phyloP scores from a whole-genome alignment of 2,113 vertebrate species.

The Rynchops niger region DNA sequence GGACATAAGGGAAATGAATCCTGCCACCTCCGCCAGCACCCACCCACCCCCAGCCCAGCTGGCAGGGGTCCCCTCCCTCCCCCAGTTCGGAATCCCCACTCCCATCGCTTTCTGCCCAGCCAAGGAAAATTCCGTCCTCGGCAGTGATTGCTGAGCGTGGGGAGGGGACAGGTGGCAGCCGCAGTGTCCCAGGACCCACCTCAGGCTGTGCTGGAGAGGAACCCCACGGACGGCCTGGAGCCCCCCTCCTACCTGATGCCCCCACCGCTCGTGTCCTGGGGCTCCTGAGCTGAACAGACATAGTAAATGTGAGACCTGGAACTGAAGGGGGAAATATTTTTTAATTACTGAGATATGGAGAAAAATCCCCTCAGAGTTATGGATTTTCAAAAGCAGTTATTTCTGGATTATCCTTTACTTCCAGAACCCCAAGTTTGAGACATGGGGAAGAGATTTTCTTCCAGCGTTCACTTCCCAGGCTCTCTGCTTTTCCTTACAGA shows the following conservation, averaged over 20 bases:
- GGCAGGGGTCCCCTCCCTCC: neutral
- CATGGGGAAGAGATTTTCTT: no score
- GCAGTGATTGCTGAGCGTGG: neutral
- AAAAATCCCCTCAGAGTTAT: neutral
- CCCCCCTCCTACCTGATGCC: neutral
- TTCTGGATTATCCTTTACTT: neutral
- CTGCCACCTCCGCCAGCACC: neutral
- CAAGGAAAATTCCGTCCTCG: no score
- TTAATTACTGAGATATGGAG: neutral
- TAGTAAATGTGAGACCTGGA: neutral
- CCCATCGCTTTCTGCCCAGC: neutral
- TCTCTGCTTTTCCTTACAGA: neutral
- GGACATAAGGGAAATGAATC: accelerated
- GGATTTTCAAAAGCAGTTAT: neutral
- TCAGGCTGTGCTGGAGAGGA: accelerated
- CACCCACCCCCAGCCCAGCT: no score
- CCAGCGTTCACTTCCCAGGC: neutral
- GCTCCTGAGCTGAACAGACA: neutral
- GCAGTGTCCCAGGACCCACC: neutral
- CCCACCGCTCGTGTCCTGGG: neutral
- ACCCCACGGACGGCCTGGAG: neutral
- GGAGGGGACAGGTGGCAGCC: neutral
- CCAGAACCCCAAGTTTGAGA: neutral
- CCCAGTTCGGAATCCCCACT: no score
- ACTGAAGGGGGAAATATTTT: no score